Conservation (phyloP, 2,888 invertebrate genomes). For the Lasioglossum figueresi region DNA sequence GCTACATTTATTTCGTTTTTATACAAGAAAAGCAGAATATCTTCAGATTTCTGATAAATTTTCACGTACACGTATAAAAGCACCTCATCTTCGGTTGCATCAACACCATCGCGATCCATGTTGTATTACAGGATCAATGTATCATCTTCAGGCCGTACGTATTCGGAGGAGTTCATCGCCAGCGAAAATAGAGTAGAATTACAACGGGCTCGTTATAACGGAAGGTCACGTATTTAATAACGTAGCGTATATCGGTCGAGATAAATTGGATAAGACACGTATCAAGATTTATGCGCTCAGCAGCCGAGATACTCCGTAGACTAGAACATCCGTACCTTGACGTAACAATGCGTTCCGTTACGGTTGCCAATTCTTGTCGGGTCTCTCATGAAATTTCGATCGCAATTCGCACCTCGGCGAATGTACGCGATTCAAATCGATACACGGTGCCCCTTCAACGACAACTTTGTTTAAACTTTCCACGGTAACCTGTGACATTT, state of each 20-base stretch:
- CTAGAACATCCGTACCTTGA: slow-evolving; percentile 50
- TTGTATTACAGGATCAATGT: not conserved
- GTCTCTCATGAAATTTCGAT: not conserved
- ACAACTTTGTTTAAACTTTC: not conserved
- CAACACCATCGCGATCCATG: not conserved
- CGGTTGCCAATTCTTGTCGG: not conserved
- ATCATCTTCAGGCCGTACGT: slow-evolving; percentile 10
- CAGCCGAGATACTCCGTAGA: slow-evolving; percentile 26
- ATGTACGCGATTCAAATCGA: not conserved
- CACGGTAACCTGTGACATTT: slow-evolving; percentile 40
- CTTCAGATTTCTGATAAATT: not conserved
- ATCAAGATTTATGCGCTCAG: slow-evolving; percentile 68
- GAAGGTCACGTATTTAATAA: slow-evolving; percentile 72
- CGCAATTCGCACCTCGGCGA: not conserved
- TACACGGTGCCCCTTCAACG: not conserved
- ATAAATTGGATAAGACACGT: slow-evolving; percentile 68
- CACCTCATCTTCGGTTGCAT: not conserved
- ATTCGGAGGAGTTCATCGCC: slow-evolving; percentile 43
- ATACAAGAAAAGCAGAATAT: not conserved
- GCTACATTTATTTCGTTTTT: not conserved
- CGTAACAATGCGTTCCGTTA: slow-evolving; percentile 37
- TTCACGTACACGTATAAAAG: not conserved
- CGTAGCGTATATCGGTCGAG: slow-evolving; percentile 56
- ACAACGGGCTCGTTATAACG: slow-evolving; percentile 40
- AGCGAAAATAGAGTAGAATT: slow-evolving; percentile 44